Evolutionary conservation across 2,888 invertebrate genomes (phyloP), one percentile per base, ranked within the genome.

Genomic region (Villa cingulata): DNA sequence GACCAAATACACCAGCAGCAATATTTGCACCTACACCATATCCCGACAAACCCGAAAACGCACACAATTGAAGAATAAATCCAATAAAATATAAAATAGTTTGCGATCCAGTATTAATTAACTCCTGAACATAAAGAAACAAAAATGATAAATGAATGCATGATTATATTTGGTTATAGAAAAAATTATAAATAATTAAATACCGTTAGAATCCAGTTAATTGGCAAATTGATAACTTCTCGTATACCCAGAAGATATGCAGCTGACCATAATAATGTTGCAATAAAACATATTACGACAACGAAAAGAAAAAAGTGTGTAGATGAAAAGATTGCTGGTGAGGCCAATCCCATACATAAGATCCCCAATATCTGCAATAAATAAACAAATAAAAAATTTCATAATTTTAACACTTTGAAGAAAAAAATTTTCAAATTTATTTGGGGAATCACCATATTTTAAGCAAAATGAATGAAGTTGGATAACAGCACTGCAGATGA

Each of bases 281-380:
- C 76, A 60, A 91, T 86, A 71, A 91, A 91, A 53, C 84, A 79
- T 53, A 81, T 75, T 51, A 85, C 83, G 17, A 80, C 85, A 45
- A 89, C 88, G 63, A 89, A 87, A 50, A 89, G 76, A 73, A 89
- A 92, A 77, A 85, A 90, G 55, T 83, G 78, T 14, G 86, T 82
- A 43, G 77, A 80, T 18, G 68, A 60, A 39, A 68, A 53, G 55
- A 65, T 69, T 1, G 79, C 78, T 7, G 89, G 86, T 3, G 88
- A 82, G 3, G 81, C 85, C 54, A 84, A 74, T 15, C 83, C 75
- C 86, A 91, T 86, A 60, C 88, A 89, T 58, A 91, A 72, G 52
- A 91, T 86, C 51, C 88, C 90, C 53, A 90, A 63, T 43, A 83
- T 57, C 90, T 90, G 78, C 53, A 56, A 53, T 56, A 53, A 15